phyloP scores from a whole-genome alignment of 1,140 invertebrate genomes.

The Temnothorax longispinosus region DNA sequence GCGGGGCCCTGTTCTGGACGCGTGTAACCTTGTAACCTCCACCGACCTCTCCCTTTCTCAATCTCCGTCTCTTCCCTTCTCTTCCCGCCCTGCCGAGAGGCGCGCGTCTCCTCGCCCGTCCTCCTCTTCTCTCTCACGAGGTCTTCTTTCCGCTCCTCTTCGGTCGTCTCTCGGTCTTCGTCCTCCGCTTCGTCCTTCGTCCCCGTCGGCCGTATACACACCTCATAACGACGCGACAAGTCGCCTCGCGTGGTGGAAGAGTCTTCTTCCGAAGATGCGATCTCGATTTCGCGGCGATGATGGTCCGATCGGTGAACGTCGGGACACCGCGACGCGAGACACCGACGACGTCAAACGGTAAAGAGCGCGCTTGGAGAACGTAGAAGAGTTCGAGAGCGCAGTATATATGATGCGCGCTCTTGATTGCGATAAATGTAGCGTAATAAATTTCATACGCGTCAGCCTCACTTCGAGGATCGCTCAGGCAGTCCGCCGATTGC shows the following conservation, averaged over 20 bases:
- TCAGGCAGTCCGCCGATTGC: conserved; percentile 38
- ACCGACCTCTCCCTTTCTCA: conserved; percentile 80
- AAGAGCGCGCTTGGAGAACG: conserved; percentile 11
- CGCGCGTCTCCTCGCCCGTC: conserved; percentile 33
- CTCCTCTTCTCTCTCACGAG: conserved; percentile 11
- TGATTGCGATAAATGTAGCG: conserved; percentile 62
- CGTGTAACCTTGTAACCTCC: conserved; percentile 85
- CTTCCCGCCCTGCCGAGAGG: conserved; percentile 29
- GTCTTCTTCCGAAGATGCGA: conserved; percentile 16
- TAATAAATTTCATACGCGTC: conserved; percentile 63
- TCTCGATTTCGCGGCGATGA: conserved; percentile 27
- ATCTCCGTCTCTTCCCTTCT: conserved; percentile 55
- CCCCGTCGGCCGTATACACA: conserved; percentile 18
- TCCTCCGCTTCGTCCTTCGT: conserved; percentile 46
- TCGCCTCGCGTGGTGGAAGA: background rate
- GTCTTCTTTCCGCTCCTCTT: conserved; percentile 44
- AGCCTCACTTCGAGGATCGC: conserved; percentile 49
- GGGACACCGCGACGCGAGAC: conserved; percentile 19
- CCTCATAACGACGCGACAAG: conserved; percentile 29
- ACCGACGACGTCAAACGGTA: background rate
- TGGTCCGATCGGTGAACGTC: background rate
- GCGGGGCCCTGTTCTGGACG: conserved; percentile 81
- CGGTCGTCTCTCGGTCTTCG: conserved; percentile 8
- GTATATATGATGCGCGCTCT: conserved; percentile 34
- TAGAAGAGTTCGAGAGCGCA: background rate